These are phyloP conservation scores for Rostratula benghalensis DNA, from an alignment of 2,113 vertebrate genomes.

Conservation along the genomic window DNA sequence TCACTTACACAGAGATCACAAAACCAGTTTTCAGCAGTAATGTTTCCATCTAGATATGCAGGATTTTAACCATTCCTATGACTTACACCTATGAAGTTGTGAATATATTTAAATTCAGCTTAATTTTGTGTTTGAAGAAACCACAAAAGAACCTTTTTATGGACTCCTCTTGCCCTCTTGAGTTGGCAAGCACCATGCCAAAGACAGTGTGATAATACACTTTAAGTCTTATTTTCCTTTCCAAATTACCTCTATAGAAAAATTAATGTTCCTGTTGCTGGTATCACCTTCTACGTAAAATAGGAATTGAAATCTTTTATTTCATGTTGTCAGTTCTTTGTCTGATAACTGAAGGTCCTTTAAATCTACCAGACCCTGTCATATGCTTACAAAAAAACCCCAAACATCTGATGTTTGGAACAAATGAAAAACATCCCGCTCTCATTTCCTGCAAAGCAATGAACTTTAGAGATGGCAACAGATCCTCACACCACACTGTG, in stretches of 20 bases:
- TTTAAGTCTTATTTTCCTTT: background rate
- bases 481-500: background rate
- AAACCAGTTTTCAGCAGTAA: background rate
- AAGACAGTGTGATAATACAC: background rate
- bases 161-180: background rate
- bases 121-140: background rate
- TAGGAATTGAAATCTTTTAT: background rate
- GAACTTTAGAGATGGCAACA: background rate
- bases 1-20: background rate
- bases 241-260: background rate
- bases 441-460: background rate
- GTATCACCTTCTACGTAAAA: background rate
- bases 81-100: background rate
- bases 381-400: background rate
- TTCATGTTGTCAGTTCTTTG: background rate
- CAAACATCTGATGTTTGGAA: constrained; percentile 10
- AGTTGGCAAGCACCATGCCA: background rate
- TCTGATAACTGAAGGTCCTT: background rate
- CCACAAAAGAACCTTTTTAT: background rate
- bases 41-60: background rate
- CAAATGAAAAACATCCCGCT: background rate
- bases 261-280: background rate
- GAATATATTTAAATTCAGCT: background rate
- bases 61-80: background rate
- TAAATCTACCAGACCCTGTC: background rate